Percentiles rank a stretch among this genome's conserved stretches.
These are phyloP conservation scores for Lysiphlebus fabarum DNA, from an alignment of 1,140 invertebrate species.

Conservation along the genomic window DNA sequence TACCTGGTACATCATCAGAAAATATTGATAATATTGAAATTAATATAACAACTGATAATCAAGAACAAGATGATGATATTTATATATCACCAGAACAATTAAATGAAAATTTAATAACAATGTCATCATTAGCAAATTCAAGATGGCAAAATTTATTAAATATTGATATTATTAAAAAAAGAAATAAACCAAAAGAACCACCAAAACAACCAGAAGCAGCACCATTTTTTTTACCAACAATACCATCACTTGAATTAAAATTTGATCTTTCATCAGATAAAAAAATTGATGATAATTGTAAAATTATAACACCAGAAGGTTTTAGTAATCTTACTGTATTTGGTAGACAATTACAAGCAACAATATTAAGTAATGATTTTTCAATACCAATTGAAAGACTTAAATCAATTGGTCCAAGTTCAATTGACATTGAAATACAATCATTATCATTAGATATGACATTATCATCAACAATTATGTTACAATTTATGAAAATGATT, in stretches of 20 bases:
- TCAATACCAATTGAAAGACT: slow-evolving; percentile 66
- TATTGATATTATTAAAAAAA: slow-evolving; percentile 82
- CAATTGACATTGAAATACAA: slow-evolving; percentile 87
- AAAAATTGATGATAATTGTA: slow-evolving; percentile 47
- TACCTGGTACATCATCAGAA: slow-evolving; percentile 56
- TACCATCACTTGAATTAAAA: slow-evolving; percentile 76
- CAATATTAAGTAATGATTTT: slow-evolving; percentile 54
- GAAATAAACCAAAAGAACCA: slow-evolving; percentile 88
- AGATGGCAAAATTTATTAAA: slow-evolving; percentile 92
- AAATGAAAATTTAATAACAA: slow-evolving; percentile 75
- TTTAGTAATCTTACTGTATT: slow-evolving; percentile 67
- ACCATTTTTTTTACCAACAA: slow-evolving; percentile 93
- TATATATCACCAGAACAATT: slow-evolving; percentile 82
- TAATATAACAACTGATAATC: slow-evolving; percentile 35
- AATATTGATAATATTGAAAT: slow-evolving; percentile 39
- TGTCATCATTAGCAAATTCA: slow-evolving; percentile 80
- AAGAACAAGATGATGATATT: slow-evolving; percentile 59
- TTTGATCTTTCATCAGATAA: slow-evolving; percentile 68
- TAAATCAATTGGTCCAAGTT: slow-evolving; percentile 79
- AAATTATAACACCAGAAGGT: slow-evolving; percentile 57
- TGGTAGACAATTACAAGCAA: slow-evolving; percentile 59
- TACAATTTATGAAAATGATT: slow-evolving; percentile 79
- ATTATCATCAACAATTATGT: slow-evolving; percentile 67
- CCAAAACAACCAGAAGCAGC: slow-evolving; percentile 78
- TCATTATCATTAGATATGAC: slow-evolving; percentile 71